These are phyloP conservation scores for Cyaniris semiargus DNA, from an alignment of 2,888 invertebrate genomes.

Conservation along the genomic window DNA sequence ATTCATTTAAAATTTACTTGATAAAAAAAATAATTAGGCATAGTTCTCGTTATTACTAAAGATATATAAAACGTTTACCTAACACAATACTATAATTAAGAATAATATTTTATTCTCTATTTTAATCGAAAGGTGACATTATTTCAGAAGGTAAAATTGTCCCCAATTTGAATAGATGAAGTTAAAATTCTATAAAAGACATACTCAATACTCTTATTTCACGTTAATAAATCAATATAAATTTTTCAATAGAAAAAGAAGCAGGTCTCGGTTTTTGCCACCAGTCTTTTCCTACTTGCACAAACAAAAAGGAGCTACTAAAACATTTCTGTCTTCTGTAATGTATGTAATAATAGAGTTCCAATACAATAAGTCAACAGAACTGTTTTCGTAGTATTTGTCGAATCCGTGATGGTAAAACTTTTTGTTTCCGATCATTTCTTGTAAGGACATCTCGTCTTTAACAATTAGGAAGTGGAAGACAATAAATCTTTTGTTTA, in stretches of 20 bases:
- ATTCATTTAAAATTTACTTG: background rate
- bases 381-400: constrained; percentile 27
- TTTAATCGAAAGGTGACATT: background rate
- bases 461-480: constrained; percentile 18
- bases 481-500: constrained; percentile 28
- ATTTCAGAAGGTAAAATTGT: background rate
- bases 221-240: background rate
- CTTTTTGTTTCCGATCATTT: constrained; percentile 18
- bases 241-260: background rate
- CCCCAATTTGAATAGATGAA: background rate
- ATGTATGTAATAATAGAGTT: constrained; percentile 23
- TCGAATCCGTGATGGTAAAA: constrained; percentile 20
- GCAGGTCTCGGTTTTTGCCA: constrained; percentile 1
- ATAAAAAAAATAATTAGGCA: background rate
- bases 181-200: background rate
- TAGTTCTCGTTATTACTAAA: background rate
- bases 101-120: background rate
- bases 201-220: background rate
- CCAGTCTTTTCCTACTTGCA: constrained; percentile 20
- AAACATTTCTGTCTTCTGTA: constrained; percentile 17
- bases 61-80: background rate
- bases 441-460: constrained; percentile 27
- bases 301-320: constrained; percentile 22
- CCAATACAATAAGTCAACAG: constrained; percentile 13
- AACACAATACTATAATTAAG: background rate